Base-by-base conservation (phyloP, 2,888 invertebrate species). In the Harpalus rufipes region DNA sequence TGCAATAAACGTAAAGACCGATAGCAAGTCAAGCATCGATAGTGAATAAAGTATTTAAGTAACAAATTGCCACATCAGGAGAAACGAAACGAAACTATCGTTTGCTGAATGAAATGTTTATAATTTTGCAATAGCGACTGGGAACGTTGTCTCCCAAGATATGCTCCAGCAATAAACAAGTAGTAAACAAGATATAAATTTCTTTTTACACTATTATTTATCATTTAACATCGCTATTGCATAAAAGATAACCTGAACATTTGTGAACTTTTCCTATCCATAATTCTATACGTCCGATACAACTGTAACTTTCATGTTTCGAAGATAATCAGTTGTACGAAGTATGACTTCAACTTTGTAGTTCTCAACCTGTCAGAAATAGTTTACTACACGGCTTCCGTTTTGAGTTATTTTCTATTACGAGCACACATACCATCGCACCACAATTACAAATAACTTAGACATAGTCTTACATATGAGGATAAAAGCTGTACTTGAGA, bases 111-210 rank as follows among this genome's bases (percentile, higher is more conserved):
- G 68, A 74, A 74, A 44, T 74, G 72, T 74, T 74, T 44, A 74
- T 18, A 41, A 74, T 74, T 74, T 74, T 74, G 72, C 72, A 74
- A 74, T 74, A 74, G 72, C 16, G 72, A 74, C 72, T 74, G 72
- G 44, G 44, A 74, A 74, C 72, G 72, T 74, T 74, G 72, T 74
- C 44, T 74, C 72, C 72, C 72, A 74, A 74, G 72, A 44, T 44
- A 74, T 74, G 82, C 59, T 82, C 21, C 39, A 82, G 82, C 83
- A 83, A 83, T 83, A 83, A 83, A 83, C 74, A 83, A 83, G 61
- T 76, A 74, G 74, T 83, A 83, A 83, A 83, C 83, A 83, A 83
- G 83, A 76, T 61, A 83, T 83, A 83, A 83, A 83, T 83, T 76
- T 74, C 63, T 51, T 83, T 83, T 83, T 83, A 83, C 83, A 83